Percentiles rank a stretch among this genome's conserved stretches.
Conservation (phyloP, 2,797 vertebrate species). For the Ceryle rudis region DNA sequence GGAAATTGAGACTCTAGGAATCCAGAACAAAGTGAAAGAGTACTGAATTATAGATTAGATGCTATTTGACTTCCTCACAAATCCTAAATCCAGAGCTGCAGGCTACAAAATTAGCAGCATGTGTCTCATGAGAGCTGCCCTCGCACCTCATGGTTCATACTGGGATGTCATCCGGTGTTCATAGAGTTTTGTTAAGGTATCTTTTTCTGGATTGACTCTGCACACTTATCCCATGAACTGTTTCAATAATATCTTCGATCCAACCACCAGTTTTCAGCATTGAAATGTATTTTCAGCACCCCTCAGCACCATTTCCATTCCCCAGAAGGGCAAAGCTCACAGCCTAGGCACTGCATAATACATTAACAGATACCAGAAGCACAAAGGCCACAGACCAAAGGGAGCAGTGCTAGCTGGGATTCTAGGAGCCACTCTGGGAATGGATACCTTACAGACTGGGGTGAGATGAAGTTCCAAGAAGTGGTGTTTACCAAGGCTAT, state of each 20-base stretch:
- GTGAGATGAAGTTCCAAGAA: background rate
- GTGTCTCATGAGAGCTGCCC: background rate
- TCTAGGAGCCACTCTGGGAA: background rate
- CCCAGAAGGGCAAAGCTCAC: background rate
- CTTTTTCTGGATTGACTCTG: background rate
- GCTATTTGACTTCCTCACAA: background rate
- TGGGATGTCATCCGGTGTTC: background rate
- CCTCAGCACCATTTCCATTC: background rate
- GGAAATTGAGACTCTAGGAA: background rate
- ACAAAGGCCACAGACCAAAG: background rate
- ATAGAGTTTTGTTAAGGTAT: background rate
- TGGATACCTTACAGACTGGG: background rate
- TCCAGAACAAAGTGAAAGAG: background rate
- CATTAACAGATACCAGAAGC: background rate
- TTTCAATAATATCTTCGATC: background rate
- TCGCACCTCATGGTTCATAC: background rate
- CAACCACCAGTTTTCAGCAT: background rate
- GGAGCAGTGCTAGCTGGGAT: background rate
- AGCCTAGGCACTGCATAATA: background rate
- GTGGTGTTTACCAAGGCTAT: background rate
- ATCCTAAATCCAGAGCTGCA: background rate
- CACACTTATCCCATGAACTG: background rate
- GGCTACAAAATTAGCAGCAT: background rate
- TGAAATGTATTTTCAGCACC: background rate
- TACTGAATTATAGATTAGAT: conserved; percentile 31